phyloP scores from a whole-genome alignment of 2,888 invertebrate genomes.

The Agapostemon virescens region DNA sequence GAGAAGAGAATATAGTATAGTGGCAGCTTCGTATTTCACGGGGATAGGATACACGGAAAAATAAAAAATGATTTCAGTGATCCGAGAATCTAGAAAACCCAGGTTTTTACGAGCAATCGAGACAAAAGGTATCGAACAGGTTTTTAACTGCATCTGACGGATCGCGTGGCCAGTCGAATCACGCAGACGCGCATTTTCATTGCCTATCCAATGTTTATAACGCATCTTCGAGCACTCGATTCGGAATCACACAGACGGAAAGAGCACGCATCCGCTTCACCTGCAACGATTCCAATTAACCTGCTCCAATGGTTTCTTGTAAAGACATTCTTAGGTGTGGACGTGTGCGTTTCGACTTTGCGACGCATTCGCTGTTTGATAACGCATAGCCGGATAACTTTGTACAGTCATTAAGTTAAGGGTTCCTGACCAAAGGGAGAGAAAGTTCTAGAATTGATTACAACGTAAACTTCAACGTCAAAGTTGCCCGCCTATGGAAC shows the following conservation, averaged over 20 bases:
- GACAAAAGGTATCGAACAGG: conserved; percentile 25
- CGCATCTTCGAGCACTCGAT: conserved; percentile 50
- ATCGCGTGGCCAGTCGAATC: conserved; percentile 15
- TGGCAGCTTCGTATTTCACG: not conserved
- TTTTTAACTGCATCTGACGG: conserved; percentile 10
- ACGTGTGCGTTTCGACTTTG: conserved; percentile 13
- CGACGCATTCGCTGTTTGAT: conserved; percentile 14
- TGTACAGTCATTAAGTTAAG: not conserved
- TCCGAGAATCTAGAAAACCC: conserved; percentile 1
- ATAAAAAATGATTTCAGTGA: not conserved
- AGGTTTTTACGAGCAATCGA: conserved; percentile 33
- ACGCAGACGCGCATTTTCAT: conserved; percentile 47
- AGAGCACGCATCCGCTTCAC: conserved; percentile 43
- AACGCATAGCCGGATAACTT: conserved; percentile 14
- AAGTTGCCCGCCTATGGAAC: not conserved
- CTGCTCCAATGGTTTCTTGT: not conserved
- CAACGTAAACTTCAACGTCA: not conserved
- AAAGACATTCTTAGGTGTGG: not conserved
- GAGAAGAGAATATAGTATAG: not conserved
- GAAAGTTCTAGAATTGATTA: not conserved
- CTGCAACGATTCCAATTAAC: conserved; percentile 43
- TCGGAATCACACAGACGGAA: conserved; percentile 57
- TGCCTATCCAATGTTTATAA: conserved; percentile 60
- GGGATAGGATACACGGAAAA: not conserved
- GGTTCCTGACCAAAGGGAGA: not conserved